phyloP scores from a whole-genome alignment of 2,797 vertebrate genomes.

The Gambusia yucatana region DNA sequence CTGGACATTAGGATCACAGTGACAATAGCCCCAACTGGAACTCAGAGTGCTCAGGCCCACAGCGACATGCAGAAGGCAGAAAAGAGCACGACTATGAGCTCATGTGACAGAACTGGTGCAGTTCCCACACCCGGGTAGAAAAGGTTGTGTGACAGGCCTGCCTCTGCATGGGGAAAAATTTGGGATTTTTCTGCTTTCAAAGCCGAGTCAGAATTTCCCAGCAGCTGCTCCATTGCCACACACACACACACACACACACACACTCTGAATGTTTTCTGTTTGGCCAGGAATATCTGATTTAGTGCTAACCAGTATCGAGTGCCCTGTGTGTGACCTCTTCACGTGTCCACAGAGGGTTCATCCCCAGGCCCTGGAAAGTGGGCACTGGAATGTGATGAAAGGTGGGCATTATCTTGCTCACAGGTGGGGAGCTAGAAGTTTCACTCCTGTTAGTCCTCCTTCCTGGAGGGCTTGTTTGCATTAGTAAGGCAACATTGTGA shows the following conservation, averaged over 20 bases:
- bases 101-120: slow-evolving; percentile 73
- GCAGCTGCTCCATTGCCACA: slow-evolving; percentile 34
- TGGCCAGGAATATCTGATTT: slow-evolving; percentile 54
- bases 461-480: slow-evolving; percentile 47
- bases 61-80: slow-evolving; percentile 41
- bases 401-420: slow-evolving; percentile 53
- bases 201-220: slow-evolving; percentile 46
- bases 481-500: slow-evolving; percentile 11
- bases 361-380: slow-evolving; percentile 41
- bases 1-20: slow-evolving; percentile 68
- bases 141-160: slow-evolving; percentile 61
- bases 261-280: slow-evolving; percentile 52
- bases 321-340: slow-evolving; percentile 47
- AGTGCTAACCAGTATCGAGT: slow-evolving; percentile 18
- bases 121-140: slow-evolving; percentile 61
- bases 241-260: slow-evolving; percentile 11
- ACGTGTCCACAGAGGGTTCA: slow-evolving; percentile 44
- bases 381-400: slow-evolving; percentile 60
- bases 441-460: slow-evolving; percentile 40
- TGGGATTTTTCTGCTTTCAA: slow-evolving; percentile 60
- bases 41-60: slow-evolving; percentile 40
- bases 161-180: slow-evolving; percentile 29
- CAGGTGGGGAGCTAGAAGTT: slow-evolving; percentile 43
- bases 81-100: slow-evolving; percentile 49
- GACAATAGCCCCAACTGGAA: slow-evolving; percentile 59